These are phyloP conservation scores for Pholis gunnellus DNA, from an alignment of 2,113 vertebrate species.

Conservation along the genomic window DNA sequence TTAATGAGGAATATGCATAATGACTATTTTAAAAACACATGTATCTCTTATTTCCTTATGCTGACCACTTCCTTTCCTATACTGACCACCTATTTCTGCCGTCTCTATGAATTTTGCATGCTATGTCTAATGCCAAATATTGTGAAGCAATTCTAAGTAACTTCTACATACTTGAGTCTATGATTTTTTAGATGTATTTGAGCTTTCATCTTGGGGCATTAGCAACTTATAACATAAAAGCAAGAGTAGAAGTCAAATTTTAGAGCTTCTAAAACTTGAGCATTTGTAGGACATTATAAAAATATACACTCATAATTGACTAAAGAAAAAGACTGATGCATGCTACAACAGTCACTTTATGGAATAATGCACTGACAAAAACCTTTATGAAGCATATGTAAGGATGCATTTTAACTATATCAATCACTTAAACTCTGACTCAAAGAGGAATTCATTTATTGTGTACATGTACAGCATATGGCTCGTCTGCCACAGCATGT, in stretches of 20 bases:
- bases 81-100: neutral
- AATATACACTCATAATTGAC: neutral
- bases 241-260: neutral
- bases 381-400: neutral
- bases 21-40: neutral
- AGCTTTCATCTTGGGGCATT: neutral
- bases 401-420: neutral
- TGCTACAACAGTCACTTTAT: neutral
- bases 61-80: neutral
- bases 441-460: neutral
- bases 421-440: neutral
- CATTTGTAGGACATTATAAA: neutral
- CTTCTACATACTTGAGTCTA: neutral
- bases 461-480: neutral
- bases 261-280: neutral
- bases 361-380: neutral
- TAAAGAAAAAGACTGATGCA: neutral
- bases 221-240: neutral
- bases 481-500: neutral
- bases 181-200: no score
- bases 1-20: neutral
- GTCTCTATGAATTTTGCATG: neutral
- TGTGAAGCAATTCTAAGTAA: neutral
- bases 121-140: neutral
- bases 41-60: neutral